Conservation (phyloP, 2,113 vertebrate species). For the Anguilla japonica region DNA sequence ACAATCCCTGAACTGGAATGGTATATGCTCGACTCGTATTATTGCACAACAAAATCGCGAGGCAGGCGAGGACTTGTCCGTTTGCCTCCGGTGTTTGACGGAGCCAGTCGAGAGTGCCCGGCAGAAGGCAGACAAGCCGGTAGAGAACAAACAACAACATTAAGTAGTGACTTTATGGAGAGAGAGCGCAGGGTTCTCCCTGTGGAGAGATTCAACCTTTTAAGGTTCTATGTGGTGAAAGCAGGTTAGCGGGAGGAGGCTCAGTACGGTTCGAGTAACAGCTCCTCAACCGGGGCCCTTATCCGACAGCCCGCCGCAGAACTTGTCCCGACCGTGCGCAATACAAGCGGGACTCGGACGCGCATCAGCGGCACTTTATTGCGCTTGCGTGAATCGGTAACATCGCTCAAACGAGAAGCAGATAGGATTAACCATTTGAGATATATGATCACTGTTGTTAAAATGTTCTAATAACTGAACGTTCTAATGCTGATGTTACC, state of each 20-base stretch:
- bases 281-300: not conserved
- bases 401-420: not conserved
- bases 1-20: not conserved
- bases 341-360: too few relatives aligned
- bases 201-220: not conserved
- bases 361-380: too few relatives aligned
- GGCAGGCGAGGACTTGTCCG: constrained; percentile 6
- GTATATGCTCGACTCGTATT: not conserved
- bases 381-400: too few relatives aligned
- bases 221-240: not conserved
- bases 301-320: not conserved
- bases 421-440: too few relatives aligned
- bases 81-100: not conserved
- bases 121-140: too few relatives aligned
- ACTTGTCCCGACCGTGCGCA: not conserved
- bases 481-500: too few relatives aligned
- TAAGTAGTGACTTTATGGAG: not conserved
- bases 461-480: too few relatives aligned
- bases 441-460: too few relatives aligned
- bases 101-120: not conserved
- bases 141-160: too few relatives aligned
- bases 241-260: not conserved
- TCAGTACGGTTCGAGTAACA: not conserved
- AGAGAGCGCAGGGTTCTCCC: not conserved
- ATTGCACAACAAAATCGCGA: not conserved